phyloP scores from a whole-genome alignment of 37 sponge, comb jelly and placozoan genomes.

The Chondrilla cf. caribensis region DNA sequence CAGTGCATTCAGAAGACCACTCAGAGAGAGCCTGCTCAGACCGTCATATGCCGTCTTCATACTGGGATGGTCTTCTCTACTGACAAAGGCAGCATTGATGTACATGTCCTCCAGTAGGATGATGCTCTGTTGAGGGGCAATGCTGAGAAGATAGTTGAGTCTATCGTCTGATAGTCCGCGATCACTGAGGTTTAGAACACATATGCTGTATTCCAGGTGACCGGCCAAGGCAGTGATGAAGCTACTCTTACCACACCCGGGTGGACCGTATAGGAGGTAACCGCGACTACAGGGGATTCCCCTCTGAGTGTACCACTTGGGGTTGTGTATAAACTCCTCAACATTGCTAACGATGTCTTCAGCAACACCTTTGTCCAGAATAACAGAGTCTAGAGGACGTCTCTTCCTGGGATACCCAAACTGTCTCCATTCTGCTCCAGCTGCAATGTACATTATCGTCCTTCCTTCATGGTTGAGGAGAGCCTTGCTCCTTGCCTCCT shows the following conservation, averaged over 20 bases:
- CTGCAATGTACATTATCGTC: conserved; percentile 70
- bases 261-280: conserved; percentile 85
- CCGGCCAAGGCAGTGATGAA: conserved; percentile 85
- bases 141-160: conserved; percentile 72
- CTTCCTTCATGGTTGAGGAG: conserved; percentile 62
- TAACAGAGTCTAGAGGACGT: conserved; percentile 77
- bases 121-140: conserved; percentile 73
- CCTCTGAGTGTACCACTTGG: conserved; percentile 77
- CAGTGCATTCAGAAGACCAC: conserved; percentile 89
- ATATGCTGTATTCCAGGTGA: conserved; percentile 84
- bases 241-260: conserved; percentile 93
- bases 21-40: conserved; percentile 64
- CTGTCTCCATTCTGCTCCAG: conserved; percentile 86
- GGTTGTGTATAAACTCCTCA: conserved; percentile 69
- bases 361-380: conserved; percentile 63
- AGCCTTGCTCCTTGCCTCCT: conserved; percentile 70
- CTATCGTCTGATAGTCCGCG: conserved; percentile 74
- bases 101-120: conserved; percentile 88
- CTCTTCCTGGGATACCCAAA: conserved; percentile 83
- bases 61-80: conserved; percentile 56
- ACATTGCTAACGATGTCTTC: conserved; percentile 64
- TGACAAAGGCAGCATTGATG: conserved; percentile 40
- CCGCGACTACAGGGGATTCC: conserved; percentile 90
- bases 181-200: conserved; percentile 83
- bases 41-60: conserved; percentile 75